Evolutionary conservation across 2,113 vertebrate species (phyloP).

Genomic region (Ptychochromis oligacanthus): DNA sequence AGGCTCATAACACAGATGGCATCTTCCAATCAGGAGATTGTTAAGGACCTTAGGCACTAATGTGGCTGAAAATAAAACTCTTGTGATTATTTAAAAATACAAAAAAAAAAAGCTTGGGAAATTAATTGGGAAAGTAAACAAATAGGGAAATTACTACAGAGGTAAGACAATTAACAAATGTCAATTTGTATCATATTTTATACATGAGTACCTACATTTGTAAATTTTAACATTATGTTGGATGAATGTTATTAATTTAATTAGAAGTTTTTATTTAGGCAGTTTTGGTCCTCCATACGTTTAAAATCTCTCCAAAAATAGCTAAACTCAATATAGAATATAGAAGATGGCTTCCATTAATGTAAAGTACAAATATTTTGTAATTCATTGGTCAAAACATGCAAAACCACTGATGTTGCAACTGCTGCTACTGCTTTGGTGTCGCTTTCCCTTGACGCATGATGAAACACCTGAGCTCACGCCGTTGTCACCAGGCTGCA

Average conservation of each 20-base stretch:
- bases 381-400: neutral
- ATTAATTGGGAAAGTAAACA: neutral
- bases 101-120: neutral
- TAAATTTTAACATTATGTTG: no score
- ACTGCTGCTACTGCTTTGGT: neutral
- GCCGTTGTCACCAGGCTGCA: constrained; percentile 19
- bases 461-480: neutral
- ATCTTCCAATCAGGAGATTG: no score
- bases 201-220: no score
- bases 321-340: no score
- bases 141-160: neutral
- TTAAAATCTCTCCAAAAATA: neutral
- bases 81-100: neutral
- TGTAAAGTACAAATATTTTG: neutral
- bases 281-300: neutral
- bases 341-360: neutral
- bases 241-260: no score
- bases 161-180: no score
- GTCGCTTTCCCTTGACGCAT: neutral
- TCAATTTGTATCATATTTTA: no score
- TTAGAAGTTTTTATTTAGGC: neutral
- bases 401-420: neutral
- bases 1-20: no score
- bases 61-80: neutral
- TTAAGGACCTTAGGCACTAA: neutral